Conservation (phyloP, 1,140 invertebrate genomes). For the Lutraria rhynchaena region DNA sequence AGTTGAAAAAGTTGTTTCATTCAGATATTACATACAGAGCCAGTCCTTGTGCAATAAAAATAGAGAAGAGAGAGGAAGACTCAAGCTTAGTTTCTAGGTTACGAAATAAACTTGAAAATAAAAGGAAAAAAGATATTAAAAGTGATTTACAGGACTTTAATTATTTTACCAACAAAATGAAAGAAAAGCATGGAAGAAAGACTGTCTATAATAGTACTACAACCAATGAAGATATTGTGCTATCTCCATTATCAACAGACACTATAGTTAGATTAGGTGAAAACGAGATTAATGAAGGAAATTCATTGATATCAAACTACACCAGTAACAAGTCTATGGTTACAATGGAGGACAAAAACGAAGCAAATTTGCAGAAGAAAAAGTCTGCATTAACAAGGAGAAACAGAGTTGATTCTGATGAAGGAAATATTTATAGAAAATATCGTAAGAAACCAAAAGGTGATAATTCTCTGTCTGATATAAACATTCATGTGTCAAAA, state of each 20-base stretch:
- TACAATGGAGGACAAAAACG: slow-evolving; percentile 5
- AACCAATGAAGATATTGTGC: not conserved
- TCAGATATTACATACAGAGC: not conserved
- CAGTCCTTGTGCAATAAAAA: slow-evolving; percentile 22
- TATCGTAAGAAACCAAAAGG: slow-evolving; percentile 39
- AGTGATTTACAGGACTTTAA: slow-evolving; percentile 30
- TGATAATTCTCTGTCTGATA: not conserved
- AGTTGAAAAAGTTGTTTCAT: too few species aligned
- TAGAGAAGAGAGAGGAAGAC: not conserved
- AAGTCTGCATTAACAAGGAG: slow-evolving; percentile 30
- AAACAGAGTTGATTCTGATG: slow-evolving; percentile 49
- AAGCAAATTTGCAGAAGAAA: not conserved
- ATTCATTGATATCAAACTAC: slow-evolving; percentile 23
- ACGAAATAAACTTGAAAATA: slow-evolving; percentile 5
- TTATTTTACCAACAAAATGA: slow-evolving; percentile 33
- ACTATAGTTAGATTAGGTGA: not conserved
- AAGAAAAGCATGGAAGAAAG: slow-evolving; percentile 39
- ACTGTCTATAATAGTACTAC: not conserved
- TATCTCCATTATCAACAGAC: not conserved
- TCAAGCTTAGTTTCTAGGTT: not conserved
- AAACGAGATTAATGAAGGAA: slow-evolving; percentile 8
- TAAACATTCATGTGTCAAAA: not conserved
- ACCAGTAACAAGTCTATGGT: slow-evolving; percentile 17
- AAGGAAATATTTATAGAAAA: slow-evolving; percentile 17
- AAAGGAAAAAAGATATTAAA: slow-evolving; percentile 16